Conservation (phyloP, 2,888 invertebrate species). For the Nemapogon koenigi region DNA sequence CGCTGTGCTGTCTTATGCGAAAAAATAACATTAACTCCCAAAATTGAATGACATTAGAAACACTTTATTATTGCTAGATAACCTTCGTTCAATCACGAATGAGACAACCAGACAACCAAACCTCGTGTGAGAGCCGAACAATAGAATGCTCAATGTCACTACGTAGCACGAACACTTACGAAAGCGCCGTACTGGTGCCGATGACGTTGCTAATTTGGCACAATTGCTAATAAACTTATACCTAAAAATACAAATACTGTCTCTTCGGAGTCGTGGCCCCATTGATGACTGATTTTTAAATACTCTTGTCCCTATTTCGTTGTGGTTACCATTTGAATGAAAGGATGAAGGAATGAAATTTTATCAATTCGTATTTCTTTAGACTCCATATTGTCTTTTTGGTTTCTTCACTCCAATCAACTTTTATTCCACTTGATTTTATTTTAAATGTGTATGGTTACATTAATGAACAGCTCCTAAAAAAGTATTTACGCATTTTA, state of each 20-base stretch:
- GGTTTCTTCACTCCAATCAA: neutral
- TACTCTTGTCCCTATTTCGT: too few relatives aligned
- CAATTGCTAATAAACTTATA: conserved; percentile 2
- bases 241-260: too few relatives aligned
- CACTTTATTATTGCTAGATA: too few relatives aligned
- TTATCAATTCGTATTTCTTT: neutral
- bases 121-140: conserved; percentile 25
- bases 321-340: too few relatives aligned
- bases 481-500: too few relatives aligned
- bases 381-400: neutral
- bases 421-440: neutral
- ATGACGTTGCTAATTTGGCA: neutral
- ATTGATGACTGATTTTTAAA: neutral
- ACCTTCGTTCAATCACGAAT: conserved; percentile 8
- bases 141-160: conserved; percentile 48
- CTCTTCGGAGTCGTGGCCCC: too few relatives aligned
- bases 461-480: too few relatives aligned
- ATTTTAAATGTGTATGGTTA: too few relatives aligned
- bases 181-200: conserved; percentile 26
- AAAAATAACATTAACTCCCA: too few relatives aligned
- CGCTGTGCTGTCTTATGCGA: too few relatives aligned
- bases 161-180: conserved; percentile 51
- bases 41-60: too few relatives aligned
- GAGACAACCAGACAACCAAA: neutral
- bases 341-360: too few relatives aligned